Evolutionary conservation across 2,113 vertebrate species (phyloP).

Genomic region (Noturus placidus): DNA sequence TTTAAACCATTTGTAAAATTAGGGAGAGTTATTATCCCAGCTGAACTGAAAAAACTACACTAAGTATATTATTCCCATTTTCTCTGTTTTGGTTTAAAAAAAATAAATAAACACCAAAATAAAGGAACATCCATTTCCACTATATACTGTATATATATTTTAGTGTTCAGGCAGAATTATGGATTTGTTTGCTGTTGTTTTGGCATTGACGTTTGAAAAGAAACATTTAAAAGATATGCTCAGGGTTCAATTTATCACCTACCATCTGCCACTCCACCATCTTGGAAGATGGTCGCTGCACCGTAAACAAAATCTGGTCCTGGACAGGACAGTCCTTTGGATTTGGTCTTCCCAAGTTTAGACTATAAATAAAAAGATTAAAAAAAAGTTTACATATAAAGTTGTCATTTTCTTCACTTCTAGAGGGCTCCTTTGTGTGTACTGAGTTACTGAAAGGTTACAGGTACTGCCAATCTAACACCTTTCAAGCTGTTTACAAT

Average conservation of each 20-base stretch:
- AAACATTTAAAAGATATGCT: neutral
- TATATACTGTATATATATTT: neutral
- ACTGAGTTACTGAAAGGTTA: neutral
- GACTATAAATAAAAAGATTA: conserved; percentile 62
- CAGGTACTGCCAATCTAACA: neutral
- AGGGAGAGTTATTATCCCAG: neutral
- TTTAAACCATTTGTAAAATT: neutral
- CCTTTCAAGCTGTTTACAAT: too few relatives aligned
- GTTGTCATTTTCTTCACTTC: neutral
- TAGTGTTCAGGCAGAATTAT: neutral
- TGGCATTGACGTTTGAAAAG: neutral
- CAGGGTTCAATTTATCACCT: conserved; percentile 39
- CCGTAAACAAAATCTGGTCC: conserved; percentile 77
- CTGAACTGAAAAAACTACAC: neutral
- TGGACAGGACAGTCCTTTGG: conserved; percentile 71
- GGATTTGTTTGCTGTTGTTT: neutral
- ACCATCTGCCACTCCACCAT: conserved; percentile 83
- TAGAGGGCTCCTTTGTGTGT: neutral
- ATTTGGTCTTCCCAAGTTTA: conserved; percentile 73
- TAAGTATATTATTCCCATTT: neutral
- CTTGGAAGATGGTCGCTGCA: conserved; percentile 58
- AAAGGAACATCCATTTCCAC: too few relatives aligned
- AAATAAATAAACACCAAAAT: too few relatives aligned
- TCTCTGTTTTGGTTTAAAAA: neutral
- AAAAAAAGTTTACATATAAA: neutral